Percentiles rank a stretch among this genome's conserved stretches.
Conservation (phyloP, 2,888 invertebrate species). For the Megaustenia siamemsis region DNA sequence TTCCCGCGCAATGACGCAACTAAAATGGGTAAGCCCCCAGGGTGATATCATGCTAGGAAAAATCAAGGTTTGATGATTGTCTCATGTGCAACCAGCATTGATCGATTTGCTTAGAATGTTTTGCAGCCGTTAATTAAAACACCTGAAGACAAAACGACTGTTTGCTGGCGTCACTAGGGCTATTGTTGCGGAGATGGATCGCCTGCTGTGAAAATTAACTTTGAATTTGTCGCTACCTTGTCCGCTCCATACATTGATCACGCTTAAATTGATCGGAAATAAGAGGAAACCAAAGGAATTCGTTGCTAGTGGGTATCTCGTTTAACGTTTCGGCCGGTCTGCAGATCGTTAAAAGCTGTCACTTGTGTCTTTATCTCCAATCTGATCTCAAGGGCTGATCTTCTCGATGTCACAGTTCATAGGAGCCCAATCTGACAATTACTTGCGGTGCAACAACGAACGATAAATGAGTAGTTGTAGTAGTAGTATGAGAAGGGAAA, state of each 20-base stretch:
- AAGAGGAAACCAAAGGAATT: not conserved
- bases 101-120: slow-evolving; percentile 38
- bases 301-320: not conserved
- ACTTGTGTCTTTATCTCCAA: slow-evolving; percentile 24
- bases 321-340: not conserved
- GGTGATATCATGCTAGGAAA: slow-evolving; percentile 10
- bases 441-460: too few relatives aligned
- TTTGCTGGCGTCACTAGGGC: slow-evolving; percentile 25
- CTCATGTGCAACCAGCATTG: slow-evolving; percentile 24
- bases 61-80: slow-evolving; percentile 34
- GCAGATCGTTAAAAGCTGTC: slow-evolving; percentile 3
- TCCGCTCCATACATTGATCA: slow-evolving; percentile 11
- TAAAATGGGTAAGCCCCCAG: slow-evolving; percentile 34
- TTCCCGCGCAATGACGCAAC: slow-evolving; percentile 41
- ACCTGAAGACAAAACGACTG: slow-evolving; percentile 38
- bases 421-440: too few relatives aligned
- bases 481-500: too few relatives aligned
- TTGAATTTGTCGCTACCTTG: slow-evolving; percentile 37
- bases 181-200: slow-evolving; percentile 18
- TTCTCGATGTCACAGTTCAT: not conserved
- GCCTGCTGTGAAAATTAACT: slow-evolving; percentile 30
- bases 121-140: slow-evolving; percentile 45
- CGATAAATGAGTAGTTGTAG: too few relatives aligned
- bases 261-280: slow-evolving; percentile 6
- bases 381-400: not conserved